phyloP scores from a whole-genome alignment of 2,888 invertebrate species.

The Clitarchus hookeri region DNA sequence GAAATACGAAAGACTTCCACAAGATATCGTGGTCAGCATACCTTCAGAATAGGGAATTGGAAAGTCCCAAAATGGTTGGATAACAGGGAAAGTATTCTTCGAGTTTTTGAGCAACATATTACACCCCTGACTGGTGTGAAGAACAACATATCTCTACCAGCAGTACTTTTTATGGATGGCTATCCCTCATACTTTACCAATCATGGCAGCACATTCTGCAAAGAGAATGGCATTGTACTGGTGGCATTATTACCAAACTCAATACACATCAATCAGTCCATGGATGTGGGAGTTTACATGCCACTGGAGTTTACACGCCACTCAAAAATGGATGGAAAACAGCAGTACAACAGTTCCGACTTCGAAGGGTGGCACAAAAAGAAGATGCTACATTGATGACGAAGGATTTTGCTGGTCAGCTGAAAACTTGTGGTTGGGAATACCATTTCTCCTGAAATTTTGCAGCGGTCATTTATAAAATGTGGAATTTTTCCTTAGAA shows the following conservation, averaged over 20 bases:
- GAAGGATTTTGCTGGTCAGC: conserved; percentile 46
- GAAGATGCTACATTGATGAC: conserved; percentile 41
- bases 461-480: background rate
- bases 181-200: conserved; percentile 47
- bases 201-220: conserved; percentile 52
- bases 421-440: background rate
- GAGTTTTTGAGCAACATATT: conserved; percentile 32
- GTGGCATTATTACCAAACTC: conserved; percentile 51
- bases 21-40: too few relatives aligned
- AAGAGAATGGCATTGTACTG: conserved; percentile 49
- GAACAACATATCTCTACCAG: conserved; percentile 45
- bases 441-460: background rate
- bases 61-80: too few relatives aligned
- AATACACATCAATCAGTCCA: conserved; percentile 52
- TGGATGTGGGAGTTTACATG: conserved; percentile 52
- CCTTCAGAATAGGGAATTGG: too few relatives aligned
- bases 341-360: conserved; percentile 45
- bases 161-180: conserved; percentile 44
- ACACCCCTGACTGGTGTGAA: conserved; percentile 40
- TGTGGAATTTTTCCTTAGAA: background rate
- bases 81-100: too few relatives aligned
- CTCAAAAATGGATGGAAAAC: conserved; percentile 50
- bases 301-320: conserved; percentile 50
- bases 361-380: conserved; percentile 42
- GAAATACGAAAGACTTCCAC: too few relatives aligned